phyloP scores from a whole-genome alignment of 2,797 vertebrate genomes.

The Acipenser ruthenus region DNA sequence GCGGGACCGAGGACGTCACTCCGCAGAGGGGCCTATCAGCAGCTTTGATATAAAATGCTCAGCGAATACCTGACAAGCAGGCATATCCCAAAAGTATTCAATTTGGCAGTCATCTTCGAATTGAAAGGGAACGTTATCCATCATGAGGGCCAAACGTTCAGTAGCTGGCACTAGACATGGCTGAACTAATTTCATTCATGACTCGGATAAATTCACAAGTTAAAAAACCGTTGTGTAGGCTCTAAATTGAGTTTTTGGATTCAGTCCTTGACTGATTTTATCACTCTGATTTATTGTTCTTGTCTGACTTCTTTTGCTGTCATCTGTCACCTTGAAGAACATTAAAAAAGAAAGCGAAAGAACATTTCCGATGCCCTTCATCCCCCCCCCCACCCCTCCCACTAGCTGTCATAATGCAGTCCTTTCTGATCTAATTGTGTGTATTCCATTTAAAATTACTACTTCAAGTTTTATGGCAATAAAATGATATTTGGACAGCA shows the following conservation, averaged over 20 bases:
- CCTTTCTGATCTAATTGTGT: neutral
- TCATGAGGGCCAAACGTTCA: neutral
- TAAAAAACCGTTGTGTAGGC: neutral
- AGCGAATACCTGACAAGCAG: too few species aligned
- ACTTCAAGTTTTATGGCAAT: too few species aligned
- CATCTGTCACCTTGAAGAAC: neutral
- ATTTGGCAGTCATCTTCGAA: too few species aligned
- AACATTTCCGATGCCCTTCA: neutral
- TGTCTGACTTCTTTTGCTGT: neutral
- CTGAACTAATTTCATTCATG: slow-evolving; percentile 1
- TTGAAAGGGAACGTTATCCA: too few species aligned
- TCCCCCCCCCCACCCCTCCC: neutral
- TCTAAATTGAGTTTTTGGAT: neutral
- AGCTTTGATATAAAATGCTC: too few species aligned
- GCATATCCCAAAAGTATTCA: too few species aligned
- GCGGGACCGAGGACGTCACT: too few species aligned
- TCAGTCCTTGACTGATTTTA: neutral
- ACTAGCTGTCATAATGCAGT: neutral
- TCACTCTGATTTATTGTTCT: slow-evolving; percentile 1
- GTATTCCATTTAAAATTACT: neutral
- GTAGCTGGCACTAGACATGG: neutral
- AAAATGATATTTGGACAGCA: too few species aligned
- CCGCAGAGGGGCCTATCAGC: too few species aligned
- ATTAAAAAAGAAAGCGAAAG: neutral
- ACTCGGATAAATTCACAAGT: neutral